Conservation (phyloP, 2,888 invertebrate genomes). For the Pelosia muscerda region DNA sequence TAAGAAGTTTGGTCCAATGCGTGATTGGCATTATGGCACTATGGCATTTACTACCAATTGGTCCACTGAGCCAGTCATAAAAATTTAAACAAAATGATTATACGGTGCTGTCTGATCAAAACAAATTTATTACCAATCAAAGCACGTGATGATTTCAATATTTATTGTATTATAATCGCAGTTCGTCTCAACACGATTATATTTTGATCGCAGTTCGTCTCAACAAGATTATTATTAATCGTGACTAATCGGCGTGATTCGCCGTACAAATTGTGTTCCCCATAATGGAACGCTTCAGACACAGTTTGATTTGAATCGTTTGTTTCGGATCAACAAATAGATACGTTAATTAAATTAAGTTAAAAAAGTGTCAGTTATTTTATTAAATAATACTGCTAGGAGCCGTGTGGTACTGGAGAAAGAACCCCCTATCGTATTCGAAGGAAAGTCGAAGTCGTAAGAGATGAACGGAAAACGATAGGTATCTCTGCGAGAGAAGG, state of each 20-base stretch:
- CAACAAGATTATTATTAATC: slow-evolving; percentile 20
- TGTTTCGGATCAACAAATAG: neutral
- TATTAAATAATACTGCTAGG: no score
- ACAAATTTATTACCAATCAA: slow-evolving; percentile 1
- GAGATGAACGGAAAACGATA: no score
- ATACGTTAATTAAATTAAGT: no score
- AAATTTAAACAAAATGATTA: neutral
- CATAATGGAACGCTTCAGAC: slow-evolving; percentile 3
- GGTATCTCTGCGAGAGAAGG: no score
- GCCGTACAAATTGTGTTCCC: slow-evolving; percentile 17
- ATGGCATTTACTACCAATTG: no score
- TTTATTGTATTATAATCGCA: neutral
- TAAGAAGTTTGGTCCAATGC: no score
- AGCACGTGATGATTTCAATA: slow-evolving; percentile 11
- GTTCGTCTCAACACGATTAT: neutral
- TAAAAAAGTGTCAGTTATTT: no score
- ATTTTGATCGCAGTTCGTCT: slow-evolving; percentile 9
- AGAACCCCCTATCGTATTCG: no score
- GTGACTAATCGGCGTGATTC: slow-evolving; percentile 24
- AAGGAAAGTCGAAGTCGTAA: no score
- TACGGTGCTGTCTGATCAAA: neutral
- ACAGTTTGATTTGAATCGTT: neutral
- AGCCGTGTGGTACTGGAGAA: no score
- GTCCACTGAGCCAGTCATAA: neutral
- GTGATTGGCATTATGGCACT: no score